Conservation (phyloP, 2,888 invertebrate species). For the Brachylomia viminalis region DNA sequence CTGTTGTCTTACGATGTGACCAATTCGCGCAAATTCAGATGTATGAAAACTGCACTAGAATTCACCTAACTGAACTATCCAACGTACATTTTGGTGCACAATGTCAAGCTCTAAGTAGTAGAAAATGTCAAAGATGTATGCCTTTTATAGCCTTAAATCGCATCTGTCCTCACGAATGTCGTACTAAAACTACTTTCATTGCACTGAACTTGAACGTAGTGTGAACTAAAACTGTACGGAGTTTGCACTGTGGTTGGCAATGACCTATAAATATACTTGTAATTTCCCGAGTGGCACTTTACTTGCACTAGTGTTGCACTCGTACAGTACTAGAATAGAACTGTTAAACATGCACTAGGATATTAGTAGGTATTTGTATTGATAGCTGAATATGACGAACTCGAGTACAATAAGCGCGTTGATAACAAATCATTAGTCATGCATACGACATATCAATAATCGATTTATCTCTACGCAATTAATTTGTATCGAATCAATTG, state of each 20-base stretch:
- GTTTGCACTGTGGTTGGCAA: conserved; percentile 36
- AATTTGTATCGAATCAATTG: conserved; percentile 28
- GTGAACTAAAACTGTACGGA: conserved; percentile 39
- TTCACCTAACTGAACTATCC: background rate
- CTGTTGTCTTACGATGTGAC: conserved; percentile 2
- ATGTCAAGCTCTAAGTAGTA: background rate
- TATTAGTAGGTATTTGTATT: background rate
- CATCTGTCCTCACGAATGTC: conserved; percentile 2
- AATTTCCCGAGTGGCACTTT: conserved; percentile 36
- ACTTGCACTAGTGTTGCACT: conserved; percentile 40
- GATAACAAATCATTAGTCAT: conserved; percentile 27
- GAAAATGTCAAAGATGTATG: background rate
- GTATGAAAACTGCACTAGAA: conserved; percentile 11
- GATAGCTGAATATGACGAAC: background rate
- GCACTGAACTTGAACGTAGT: conserved; percentile 24
- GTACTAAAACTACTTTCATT: conserved; percentile 31
- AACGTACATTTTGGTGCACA: background rate
- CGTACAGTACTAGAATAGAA: conserved; percentile 6
- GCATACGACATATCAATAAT: conserved; percentile 8
- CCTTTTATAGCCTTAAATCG: background rate
- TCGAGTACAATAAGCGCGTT: background rate
- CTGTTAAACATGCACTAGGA: background rate
- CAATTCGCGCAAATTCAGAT: background rate
- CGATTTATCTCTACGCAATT: conserved; percentile 13
- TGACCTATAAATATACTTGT: conserved; percentile 40